Evolutionary conservation across 2,888 invertebrate genomes (phyloP), one percentile per base, ranked within the genome.

Genomic region (Eilema caniola): DNA sequence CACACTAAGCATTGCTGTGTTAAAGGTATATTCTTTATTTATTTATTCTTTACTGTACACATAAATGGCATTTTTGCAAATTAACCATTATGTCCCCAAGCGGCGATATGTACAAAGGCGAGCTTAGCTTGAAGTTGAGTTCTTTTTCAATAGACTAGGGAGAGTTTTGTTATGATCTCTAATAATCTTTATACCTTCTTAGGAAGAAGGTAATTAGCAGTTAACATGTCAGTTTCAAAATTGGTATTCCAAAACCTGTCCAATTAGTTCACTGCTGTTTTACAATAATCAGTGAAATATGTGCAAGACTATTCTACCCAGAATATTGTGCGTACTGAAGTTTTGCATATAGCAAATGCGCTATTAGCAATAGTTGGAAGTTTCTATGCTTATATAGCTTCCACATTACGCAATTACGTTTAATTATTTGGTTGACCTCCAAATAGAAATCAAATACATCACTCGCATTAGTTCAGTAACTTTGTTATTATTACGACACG

Each of bases 371-470:
- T 80, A 74, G 71, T 77, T 79, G 75, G n/a, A 76, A 79, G 80
- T 80, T 80, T 71, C 74, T 78, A 75, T 74, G 74, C 68, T 66
- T 77, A 74, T 73, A 33, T 66, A 78, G 74, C 82, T 82, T 83
- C 75, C 77, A 81, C 76, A 77, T 85, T 83, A 69, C 83, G 78
- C 77, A 86, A 84, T 84, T 79, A 84, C 69, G 69, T 59, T 62
- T 79, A 81, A 82, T 83, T 81, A 82, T 78, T 78, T 57, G 31
- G 74, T 78, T 72, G 85, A 86, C 86, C 86, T 88, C 86, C 83
- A 82, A 84, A 80, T 82, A 85, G 86, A 87, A 88, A 89, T 84
- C 83, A 77, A 83, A 85, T 81, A 80, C 83, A 86, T 84, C 83
- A 83, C 79, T 84, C 78, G 83, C 79, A 83, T 83, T 83, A 72